phyloP scores from a whole-genome alignment of 2,113 vertebrate species.

The Diadophis punctatus region DNA sequence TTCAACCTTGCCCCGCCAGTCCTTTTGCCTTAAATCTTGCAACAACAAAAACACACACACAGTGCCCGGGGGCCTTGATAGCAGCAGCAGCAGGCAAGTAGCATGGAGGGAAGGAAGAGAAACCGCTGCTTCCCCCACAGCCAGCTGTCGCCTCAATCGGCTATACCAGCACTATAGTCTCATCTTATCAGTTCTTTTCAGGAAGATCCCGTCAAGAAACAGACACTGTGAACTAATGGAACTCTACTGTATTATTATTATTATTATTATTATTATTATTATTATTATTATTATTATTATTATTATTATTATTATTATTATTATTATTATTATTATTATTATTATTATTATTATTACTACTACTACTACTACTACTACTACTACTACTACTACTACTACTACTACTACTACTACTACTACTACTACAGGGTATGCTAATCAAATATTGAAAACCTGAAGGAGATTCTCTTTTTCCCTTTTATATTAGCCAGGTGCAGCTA shows the following conservation, averaged over 20 bases:
- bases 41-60: not conserved
- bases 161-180: not conserved
- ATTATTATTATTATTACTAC: not conserved
- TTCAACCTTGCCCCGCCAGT: not conserved
- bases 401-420: too few relatives aligned
- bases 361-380: too few relatives aligned
- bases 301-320: too few relatives aligned
- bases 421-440: not conserved
- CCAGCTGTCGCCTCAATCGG: not conserved
- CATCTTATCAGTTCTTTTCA: not conserved
- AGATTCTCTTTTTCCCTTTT: not conserved
- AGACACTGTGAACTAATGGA: not conserved
- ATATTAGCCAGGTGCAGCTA: not conserved
- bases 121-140: not conserved
- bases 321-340: too few relatives aligned
- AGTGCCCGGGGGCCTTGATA: not conserved
- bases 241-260: not conserved
- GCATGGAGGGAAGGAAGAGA: not conserved
- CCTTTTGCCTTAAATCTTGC: not conserved
- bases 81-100: not conserved
- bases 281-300: too few relatives aligned
- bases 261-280: not conserved
- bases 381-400: too few relatives aligned
- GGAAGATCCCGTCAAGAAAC: not conserved
- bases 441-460: not conserved